Percentiles rank a stretch among this genome's conserved stretches.
phyloP scores from a whole-genome alignment of 2,113 vertebrate genomes.

The Dipodomys merriami region DNA sequence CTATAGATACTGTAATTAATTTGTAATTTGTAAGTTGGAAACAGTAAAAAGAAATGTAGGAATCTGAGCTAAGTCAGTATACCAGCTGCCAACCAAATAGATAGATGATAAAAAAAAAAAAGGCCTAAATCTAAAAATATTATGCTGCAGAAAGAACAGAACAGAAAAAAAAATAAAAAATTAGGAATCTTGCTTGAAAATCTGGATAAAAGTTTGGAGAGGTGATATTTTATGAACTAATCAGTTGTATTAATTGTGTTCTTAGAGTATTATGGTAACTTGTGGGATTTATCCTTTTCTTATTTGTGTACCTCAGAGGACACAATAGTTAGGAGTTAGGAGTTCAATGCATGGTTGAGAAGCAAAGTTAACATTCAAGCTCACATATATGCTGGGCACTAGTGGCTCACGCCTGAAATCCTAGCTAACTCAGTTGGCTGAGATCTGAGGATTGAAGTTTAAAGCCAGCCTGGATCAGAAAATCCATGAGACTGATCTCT shows the following conservation, averaged over 20 bases:
- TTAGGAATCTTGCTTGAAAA: background rate
- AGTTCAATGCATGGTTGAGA: constrained; percentile 36
- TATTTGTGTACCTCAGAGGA: background rate
- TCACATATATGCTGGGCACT: no score
- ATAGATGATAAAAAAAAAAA: constrained; percentile 25
- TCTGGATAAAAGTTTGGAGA: background rate
- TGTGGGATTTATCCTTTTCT: background rate
- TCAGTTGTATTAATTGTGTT: background rate
- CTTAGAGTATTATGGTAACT: background rate
- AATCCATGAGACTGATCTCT: no score
- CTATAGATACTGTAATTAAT: constrained; percentile 17
- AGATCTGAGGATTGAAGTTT: no score
- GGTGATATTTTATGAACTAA: background rate
- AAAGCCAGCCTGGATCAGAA: no score
- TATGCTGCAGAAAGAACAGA: background rate
- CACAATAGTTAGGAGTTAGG: background rate
- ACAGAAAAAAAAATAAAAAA: background rate
- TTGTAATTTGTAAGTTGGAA: background rate
- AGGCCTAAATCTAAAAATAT: constrained; percentile 1
- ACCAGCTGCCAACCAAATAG: background rate
- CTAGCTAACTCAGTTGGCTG: no score
- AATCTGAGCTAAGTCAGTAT: constrained; percentile 8
- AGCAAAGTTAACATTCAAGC: constrained; percentile 18
- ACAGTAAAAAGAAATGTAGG: background rate
- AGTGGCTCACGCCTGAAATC: no score